Percentiles rank a stretch among this genome's conserved stretches.
Evolutionary conservation across 2,797 vertebrate species (phyloP).

Genomic region (Thaleichthys pacificus): DNA sequence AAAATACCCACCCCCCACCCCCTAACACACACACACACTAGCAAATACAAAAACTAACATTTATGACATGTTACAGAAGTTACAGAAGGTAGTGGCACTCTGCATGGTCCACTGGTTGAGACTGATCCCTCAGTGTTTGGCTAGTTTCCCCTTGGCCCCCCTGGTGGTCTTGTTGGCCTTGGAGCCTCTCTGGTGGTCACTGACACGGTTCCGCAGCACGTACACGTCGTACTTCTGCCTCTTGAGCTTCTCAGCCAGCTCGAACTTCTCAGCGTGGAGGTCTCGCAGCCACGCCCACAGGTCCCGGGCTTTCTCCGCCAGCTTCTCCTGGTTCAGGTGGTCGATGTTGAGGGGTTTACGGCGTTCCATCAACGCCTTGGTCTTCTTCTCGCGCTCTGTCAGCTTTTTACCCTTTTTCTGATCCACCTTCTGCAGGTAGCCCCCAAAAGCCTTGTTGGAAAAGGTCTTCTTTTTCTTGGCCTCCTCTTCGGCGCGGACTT

Average conservation of each 20-base stretch:
- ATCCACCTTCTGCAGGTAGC: constrained; percentile 80
- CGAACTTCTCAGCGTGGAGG: constrained; percentile 79
- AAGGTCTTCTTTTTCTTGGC: constrained; percentile 80
- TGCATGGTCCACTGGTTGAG: constrained; percentile 35
- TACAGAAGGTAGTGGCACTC: constrained; percentile 5
- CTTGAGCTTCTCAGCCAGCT: constrained; percentile 75
- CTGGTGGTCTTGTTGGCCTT: constrained; percentile 67
- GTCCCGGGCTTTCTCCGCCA: constrained; percentile 76
- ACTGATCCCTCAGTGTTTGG: neutral
- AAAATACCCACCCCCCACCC: neutral
- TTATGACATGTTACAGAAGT: neutral
- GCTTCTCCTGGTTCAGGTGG: constrained; percentile 78
- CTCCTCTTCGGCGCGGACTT: constrained; percentile 73
- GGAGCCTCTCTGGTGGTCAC: constrained; percentile 76
- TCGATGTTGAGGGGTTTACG: constrained; percentile 79
- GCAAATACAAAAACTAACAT: constrained; percentile 7
- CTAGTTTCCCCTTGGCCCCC: constrained; percentile 63
- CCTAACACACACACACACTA: neutral
- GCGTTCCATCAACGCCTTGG: constrained; percentile 75
- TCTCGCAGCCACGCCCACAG: constrained; percentile 76
- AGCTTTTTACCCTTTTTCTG: constrained; percentile 80
- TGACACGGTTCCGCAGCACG: constrained; percentile 77
- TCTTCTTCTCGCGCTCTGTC: constrained; percentile 80
- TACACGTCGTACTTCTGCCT: constrained; percentile 80
- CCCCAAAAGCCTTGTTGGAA: constrained; percentile 77